Conservation (phyloP, 2,888 invertebrate genomes). For the Camptogramma bilineatum region DNA sequence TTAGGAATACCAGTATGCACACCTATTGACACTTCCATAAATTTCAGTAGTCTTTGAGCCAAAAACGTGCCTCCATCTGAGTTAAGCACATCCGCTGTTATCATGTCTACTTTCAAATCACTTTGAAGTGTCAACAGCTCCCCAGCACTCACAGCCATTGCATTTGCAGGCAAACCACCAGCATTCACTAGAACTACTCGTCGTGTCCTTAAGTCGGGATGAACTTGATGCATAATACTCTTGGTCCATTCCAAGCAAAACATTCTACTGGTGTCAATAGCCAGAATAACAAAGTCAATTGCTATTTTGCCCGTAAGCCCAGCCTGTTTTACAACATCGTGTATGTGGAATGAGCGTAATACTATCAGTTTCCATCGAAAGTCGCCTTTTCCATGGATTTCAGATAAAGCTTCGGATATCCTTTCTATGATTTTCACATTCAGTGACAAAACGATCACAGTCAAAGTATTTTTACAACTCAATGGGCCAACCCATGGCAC, state of each 20-base stretch:
- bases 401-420: constrained; percentile 67
- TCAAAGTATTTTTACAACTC: constrained; percentile 67
- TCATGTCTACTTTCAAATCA: constrained; percentile 68
- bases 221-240: constrained; percentile 66
- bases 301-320: constrained; percentile 68
- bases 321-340: constrained; percentile 66
- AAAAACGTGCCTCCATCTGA: constrained; percentile 61
- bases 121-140: constrained; percentile 68
- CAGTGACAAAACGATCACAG: constrained; percentile 70
- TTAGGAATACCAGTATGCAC: constrained; percentile 77
- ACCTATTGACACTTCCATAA: constrained; percentile 74
- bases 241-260: constrained; percentile 76
- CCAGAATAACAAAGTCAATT: constrained; percentile 75
- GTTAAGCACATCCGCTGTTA: constrained; percentile 70
- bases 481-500: constrained; percentile 76
- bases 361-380: constrained; percentile 72
- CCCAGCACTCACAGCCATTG: constrained; percentile 71
- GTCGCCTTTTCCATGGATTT: constrained; percentile 66
- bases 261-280: constrained; percentile 71
- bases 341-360: constrained; percentile 65
- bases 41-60: constrained; percentile 69
- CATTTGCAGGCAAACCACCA: constrained; percentile 67
- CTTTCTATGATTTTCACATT: constrained; percentile 70
- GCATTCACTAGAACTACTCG: constrained; percentile 75
- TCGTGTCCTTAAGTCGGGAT: constrained; percentile 71